A percentile compares a stretch with the other conserved stretches of the same genome.
Evolutionary conservation across 2,797 vertebrate species (phyloP).

Genomic region (Valencia hispanica): DNA sequence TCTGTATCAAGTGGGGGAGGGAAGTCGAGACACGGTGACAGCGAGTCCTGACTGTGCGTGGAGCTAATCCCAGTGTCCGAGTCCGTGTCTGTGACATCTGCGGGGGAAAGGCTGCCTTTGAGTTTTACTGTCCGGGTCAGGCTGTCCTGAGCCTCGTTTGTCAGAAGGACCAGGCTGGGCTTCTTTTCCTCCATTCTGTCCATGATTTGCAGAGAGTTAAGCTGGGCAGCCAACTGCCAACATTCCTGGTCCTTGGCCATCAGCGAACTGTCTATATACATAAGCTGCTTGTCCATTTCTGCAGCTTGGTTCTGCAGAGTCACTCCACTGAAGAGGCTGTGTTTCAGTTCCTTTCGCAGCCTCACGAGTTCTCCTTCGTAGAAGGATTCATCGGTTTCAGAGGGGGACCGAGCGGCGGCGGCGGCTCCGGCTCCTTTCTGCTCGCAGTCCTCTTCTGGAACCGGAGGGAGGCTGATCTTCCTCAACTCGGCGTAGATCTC

Average conservation of each 20-base stretch:
- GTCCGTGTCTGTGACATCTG: conserved; percentile 91
- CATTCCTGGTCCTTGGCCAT: conserved; percentile 89
- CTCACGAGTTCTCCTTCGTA: conserved; percentile 76
- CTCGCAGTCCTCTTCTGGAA: conserved; percentile 24
- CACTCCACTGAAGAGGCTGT: conserved; percentile 86
- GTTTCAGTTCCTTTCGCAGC: conserved; percentile 83
- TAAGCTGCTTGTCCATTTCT: conserved; percentile 88
- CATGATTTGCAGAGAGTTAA: conserved; percentile 80
- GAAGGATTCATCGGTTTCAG: conserved; percentile 34
- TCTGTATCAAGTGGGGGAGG: conserved; percentile 78
- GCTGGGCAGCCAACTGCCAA: conserved; percentile 86
- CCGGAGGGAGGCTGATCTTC: conserved; percentile 37
- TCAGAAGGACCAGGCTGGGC: conserved; percentile 48
- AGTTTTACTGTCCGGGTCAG: conserved; percentile 65
- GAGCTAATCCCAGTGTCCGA: conserved; percentile 98
- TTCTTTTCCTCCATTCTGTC: conserved; percentile 65
- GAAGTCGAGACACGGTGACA: conserved; percentile 84
- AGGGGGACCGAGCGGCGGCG: conserved; percentile 43
- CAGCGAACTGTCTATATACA: conserved; percentile 81
- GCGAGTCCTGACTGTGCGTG: conserved; percentile 96
- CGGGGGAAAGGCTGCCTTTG: conserved; percentile 77
- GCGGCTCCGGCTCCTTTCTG: conserved; percentile 58
- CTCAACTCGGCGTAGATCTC: conserved; percentile 89
- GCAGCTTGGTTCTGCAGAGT: conserved; percentile 84
- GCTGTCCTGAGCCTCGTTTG: conserved; percentile 64